Conservation (phyloP, 2,797 vertebrate species). For the Vultur gryphus region DNA sequence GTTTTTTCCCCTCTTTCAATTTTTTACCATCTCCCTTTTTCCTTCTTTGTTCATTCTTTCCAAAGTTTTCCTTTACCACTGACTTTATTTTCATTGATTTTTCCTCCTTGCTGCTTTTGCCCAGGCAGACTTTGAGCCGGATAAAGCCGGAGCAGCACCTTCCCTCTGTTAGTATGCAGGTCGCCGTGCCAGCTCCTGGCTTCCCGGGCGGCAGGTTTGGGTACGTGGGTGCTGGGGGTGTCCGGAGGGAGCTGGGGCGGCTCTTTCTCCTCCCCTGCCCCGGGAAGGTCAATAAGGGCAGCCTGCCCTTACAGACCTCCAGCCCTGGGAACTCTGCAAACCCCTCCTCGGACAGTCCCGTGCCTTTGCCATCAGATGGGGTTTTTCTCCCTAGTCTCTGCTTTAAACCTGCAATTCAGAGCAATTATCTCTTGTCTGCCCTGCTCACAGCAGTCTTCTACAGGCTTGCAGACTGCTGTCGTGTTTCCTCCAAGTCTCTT, state of each 20-base stretch:
- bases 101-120: background rate
- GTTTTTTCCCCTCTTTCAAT: background rate
- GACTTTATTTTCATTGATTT: background rate
- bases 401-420: background rate
- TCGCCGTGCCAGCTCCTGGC: background rate
- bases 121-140: background rate
- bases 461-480: background rate
- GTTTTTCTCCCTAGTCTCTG: background rate
- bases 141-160: background rate
- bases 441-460: background rate
- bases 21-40: background rate
- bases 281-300: background rate
- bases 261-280: background rate
- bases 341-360: background rate
- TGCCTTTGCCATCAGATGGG: background rate
- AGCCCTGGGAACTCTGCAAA: background rate
- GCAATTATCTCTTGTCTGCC: background rate
- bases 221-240: background rate
- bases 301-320: background rate
- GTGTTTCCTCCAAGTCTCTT: background rate
- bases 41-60: background rate
- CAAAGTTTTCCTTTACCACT: background rate
- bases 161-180: background rate
- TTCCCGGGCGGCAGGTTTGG: background rate
- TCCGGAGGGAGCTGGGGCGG: accelerated